A percentile compares a stretch with the other conserved stretches of the same genome.
These are phyloP conservation scores for Tineola bisselliella DNA, from an alignment of 2,888 invertebrate species.

Conservation along the genomic window DNA sequence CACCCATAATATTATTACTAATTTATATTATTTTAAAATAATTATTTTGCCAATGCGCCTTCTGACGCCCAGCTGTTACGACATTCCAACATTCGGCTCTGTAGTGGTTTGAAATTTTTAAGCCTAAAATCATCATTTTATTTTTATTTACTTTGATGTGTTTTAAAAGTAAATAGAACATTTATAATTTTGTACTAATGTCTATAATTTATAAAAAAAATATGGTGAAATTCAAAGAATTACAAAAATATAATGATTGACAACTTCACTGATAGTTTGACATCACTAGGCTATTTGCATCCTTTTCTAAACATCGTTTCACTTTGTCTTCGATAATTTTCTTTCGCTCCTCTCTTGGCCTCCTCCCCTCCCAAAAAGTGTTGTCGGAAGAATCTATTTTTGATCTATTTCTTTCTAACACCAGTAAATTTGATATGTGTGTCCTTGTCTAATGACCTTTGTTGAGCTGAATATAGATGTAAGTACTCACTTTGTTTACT, in stretches of 20 bases:
- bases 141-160: too few relatives aligned
- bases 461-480: constrained; percentile 30
- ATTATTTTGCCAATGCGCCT: constrained; percentile 25
- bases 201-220: too few relatives aligned
- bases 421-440: constrained; percentile 16
- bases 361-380: constrained; percentile 2
- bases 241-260: too few relatives aligned
- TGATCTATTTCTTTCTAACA: constrained; percentile 28
- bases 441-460: constrained; percentile 54
- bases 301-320: neutral
- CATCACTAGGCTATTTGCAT: neutral
- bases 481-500: constrained; percentile 63
- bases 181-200: too few relatives aligned
- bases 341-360: constrained; percentile 11
- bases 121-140: neutral
- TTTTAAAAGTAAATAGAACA: too few relatives aligned
- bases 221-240: too few relatives aligned
- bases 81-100: constrained; percentile 7
- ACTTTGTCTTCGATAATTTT: constrained; percentile 26
- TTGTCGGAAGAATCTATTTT: neutral
- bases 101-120: constrained; percentile 10
- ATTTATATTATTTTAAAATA: constrained; percentile 2
- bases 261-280: too few relatives aligned
- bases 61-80: constrained; percentile 47
- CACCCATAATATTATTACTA: constrained; percentile 55